phyloP scores from a whole-genome alignment of 1,140 invertebrate species.

The Cydia strobilella region DNA sequence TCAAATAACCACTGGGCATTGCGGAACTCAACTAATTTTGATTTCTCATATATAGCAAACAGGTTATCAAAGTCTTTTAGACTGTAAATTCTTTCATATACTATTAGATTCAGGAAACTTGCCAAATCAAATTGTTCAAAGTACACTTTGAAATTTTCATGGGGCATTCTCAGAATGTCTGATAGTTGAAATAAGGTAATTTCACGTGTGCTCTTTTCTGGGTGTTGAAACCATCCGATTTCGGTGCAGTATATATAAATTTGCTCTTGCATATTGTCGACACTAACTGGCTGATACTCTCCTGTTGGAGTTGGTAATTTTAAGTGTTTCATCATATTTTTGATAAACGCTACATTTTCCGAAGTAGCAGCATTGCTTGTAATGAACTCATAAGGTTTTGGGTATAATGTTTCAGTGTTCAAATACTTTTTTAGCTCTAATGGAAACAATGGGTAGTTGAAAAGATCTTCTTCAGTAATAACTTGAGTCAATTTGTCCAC shows the following conservation, averaged over 20 bases:
- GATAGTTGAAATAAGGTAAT: slow-evolving; percentile 60
- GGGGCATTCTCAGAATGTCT: slow-evolving; percentile 48
- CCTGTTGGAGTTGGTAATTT: slow-evolving; percentile 57
- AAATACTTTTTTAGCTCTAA: slow-evolving; percentile 71
- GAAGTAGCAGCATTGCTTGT: slow-evolving; percentile 60
- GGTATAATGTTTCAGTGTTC: slow-evolving; percentile 61
- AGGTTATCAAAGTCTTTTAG: slow-evolving; percentile 64
- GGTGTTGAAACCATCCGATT: slow-evolving; percentile 72
- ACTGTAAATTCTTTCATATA: slow-evolving; percentile 75
- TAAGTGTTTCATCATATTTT: slow-evolving; percentile 64
- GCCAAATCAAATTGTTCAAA: slow-evolving; percentile 67
- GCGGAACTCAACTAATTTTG: slow-evolving; percentile 62
- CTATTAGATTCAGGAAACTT: slow-evolving; percentile 73
- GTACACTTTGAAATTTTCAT: slow-evolving; percentile 55
- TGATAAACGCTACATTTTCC: slow-evolving; percentile 62
- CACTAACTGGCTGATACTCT: slow-evolving; percentile 52
- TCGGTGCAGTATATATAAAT: slow-evolving; percentile 70
- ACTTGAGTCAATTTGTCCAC: slow-evolving; percentile 82
- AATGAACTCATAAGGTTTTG: slow-evolving; percentile 76
- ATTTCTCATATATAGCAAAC: slow-evolving; percentile 70
- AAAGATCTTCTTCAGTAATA: slow-evolving; percentile 79
- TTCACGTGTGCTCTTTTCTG: slow-evolving; percentile 58
- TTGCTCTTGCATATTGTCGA: slow-evolving; percentile 59
- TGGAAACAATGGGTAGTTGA: slow-evolving; percentile 72
- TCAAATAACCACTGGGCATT: slow-evolving; percentile 71